Base-by-base conservation (phyloP, 1,140 invertebrate species). In the Sminthurinus signatus region DNA sequence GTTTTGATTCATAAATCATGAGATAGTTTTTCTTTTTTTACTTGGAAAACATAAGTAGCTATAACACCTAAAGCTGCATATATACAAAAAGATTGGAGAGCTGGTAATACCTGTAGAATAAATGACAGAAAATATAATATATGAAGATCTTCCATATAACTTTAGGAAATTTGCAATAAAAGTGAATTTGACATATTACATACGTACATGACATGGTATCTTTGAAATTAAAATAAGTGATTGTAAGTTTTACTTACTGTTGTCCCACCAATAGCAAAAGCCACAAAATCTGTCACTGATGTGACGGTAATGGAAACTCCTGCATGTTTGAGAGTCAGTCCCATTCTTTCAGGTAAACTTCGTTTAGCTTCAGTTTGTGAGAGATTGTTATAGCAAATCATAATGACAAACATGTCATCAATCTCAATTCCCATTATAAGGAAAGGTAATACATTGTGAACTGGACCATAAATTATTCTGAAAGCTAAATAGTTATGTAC, bases 221-320 rank as follows among this genome's bases (percentile, higher is more conserved):
- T n/a, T n/a, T n/a, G n/a, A n/a, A n/a, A n/a, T n/a, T n/a, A n/a
- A n/a, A n/a, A n/a, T n/a, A n/a, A n/a, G n/a, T n/a, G n/a, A n/a
- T n/a, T n/a, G n/a, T n/a, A n/a, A n/a, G n/a, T n/a, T n/a, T n/a
- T n/a, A n/a, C 58, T 64, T 62, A 70, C 68, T 29, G 69, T 71
- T 23, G 69, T 62, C 62, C 56, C 65, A 25, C 66, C 67, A 32
- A 72, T 60, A 3, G 55, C 64, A 69, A 88, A 88, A 36, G 88
- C 88, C 17, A 89, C 82, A 59, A 91, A 82, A 75, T 92, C 88
- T 1, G 88, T 92, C 48, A 91, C 77, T 4, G 88, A 89, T 12
- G 89, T 92, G 8, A 92, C 84, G 8, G 85, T 88, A 58, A 92
- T 89, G 8, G 88, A 89, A 0, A 88, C 85, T 8, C 88, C 89